Conservation (phyloP, 2,113 vertebrate genomes). For the Bubo blakistoni region DNA sequence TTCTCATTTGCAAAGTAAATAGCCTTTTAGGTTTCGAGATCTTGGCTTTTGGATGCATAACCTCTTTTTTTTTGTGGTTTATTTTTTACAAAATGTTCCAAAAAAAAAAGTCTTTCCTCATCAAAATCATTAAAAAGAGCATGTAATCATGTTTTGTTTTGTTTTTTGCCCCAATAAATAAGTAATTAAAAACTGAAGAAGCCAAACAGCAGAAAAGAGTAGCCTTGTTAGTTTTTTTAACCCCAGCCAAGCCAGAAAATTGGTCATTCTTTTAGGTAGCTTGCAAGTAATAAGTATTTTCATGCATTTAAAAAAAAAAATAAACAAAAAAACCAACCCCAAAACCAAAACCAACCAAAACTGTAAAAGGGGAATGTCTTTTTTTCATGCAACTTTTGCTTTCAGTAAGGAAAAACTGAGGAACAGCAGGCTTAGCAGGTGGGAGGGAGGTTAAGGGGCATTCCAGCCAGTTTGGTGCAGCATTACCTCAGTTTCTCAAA, state of each 20-base stretch:
- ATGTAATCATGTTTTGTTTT: conserved; percentile 54
- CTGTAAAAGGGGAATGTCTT: conserved; percentile 79
- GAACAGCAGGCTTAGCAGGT: conserved; percentile 73
- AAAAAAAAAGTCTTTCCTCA: conserved; percentile 71
- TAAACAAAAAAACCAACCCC: background rate
- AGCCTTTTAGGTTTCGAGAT: conserved; percentile 69
- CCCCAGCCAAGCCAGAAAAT: conserved; percentile 91
- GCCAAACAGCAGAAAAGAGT: conserved; percentile 89
- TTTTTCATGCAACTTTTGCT: conserved; percentile 93
- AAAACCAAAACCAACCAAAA: conserved; percentile 62
- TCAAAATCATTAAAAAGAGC: conserved; percentile 84
- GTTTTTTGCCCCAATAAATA: conserved; percentile 57
- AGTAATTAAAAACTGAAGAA: conserved; percentile 85
- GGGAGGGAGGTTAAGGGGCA: conserved; percentile 80
- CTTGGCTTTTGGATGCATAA: conserved; percentile 73
- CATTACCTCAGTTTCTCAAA: conserved; percentile 99
- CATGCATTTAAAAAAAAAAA: conserved; percentile 81
- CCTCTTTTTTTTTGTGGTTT: conserved; percentile 37
- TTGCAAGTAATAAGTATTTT: conserved; percentile 91
- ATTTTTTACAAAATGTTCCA: conserved; percentile 61
- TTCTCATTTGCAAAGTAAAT: conserved; percentile 71
- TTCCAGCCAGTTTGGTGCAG: conserved; percentile 91
- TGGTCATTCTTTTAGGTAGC: conserved; percentile 92
- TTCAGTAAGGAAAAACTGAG: conserved; percentile 77
- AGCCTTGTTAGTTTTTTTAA: conserved; percentile 88